Evolutionary conservation across 2,888 invertebrate species (phyloP), one percentile per base, ranked within the genome.

Genomic region (Oscheius sp.): DNA sequence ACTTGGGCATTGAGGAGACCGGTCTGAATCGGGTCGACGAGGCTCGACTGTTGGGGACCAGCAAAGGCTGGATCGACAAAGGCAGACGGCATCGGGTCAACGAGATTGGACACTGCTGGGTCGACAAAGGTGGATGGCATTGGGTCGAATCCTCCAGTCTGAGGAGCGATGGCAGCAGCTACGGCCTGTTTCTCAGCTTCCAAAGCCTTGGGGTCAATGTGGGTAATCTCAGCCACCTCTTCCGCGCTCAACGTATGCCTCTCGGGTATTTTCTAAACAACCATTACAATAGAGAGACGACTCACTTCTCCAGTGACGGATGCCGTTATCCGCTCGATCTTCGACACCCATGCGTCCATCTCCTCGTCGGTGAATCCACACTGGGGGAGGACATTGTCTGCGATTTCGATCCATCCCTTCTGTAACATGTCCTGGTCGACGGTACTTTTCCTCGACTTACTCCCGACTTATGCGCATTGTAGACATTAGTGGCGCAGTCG

Each of bases 301-400:
- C 58, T 27, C n/a, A 58, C 58, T 13, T 29, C 27, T 7, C 58
- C 58, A 1, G 29, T n/a, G n/a, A 58, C 58, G 1, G 21, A 13
- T 1, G 58, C 58, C n/a, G n/a, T 6, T 2, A 29, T 27, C 58
- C 27, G 9, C 29, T 58, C 58, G 16, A 58, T n/a, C 27, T 58
- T 25, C 16, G n/a, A 9, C 27, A 27, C 27, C 29, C 16, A n/a
- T 9, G 27, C n/a, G 27, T 27, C 9, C 7, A 58, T 25, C 29
- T 58, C 29, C 1, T 58, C 58, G 27, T 25, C 27, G 13, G 58
- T 58, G 27, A 58, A 27, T 27, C 29, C 58, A 58, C 58, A 29
- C 12, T n/a, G 21, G 25, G 58, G n/a, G 49, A 49, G 3, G 49
- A 49, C 18, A 13, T 3, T 49, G 49, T 49, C 49, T 2, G 16